phyloP scores from a whole-genome alignment of 2,888 invertebrate species.

The Dasysyrphus tricinctus region DNA sequence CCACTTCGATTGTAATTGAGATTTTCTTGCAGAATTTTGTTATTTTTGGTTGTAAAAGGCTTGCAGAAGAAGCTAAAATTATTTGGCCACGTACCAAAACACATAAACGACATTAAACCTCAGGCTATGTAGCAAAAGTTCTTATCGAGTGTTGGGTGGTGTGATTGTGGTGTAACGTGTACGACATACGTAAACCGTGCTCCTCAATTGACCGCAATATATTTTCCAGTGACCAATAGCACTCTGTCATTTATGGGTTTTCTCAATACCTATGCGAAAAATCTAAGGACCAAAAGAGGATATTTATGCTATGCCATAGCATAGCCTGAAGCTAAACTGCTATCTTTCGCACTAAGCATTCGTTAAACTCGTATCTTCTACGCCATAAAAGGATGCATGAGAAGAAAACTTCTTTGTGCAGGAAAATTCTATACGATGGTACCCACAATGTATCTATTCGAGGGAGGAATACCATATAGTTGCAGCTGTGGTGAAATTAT shows the following conservation, averaged over 20 bases:
- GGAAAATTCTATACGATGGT: not conserved
- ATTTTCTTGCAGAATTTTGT: slow-evolving; percentile 21
- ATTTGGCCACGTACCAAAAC: slow-evolving; percentile 48
- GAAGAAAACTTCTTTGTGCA: slow-evolving; percentile 20
- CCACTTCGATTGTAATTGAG: slow-evolving; percentile 24
- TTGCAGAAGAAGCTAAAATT: slow-evolving; percentile 6
- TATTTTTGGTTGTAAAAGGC: not conserved
- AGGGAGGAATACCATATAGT: not conserved
- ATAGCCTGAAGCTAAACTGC: slow-evolving; percentile 58
- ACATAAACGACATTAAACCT: slow-evolving; percentile 33
- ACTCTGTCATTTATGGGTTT: slow-evolving; percentile 46
- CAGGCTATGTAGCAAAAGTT: slow-evolving; percentile 37
- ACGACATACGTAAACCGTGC: slow-evolving; percentile 18
- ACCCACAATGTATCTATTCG: slow-evolving; percentile 16
- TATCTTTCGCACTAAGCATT: slow-evolving; percentile 59
- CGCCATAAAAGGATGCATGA: slow-evolving; percentile 27
- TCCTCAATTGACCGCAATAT: slow-evolving; percentile 68
- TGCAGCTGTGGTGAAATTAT: slow-evolving; percentile 25
- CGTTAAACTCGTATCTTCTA: slow-evolving; percentile 20
- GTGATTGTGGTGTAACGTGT: too few relatives aligned
- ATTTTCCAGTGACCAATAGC: slow-evolving; percentile 58
- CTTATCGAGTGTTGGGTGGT: slow-evolving; percentile 49
- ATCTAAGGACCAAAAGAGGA: slow-evolving; percentile 38
- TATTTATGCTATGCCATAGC: slow-evolving; percentile 14
- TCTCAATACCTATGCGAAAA: not conserved